A percentile compares a stretch with the other conserved stretches of the same genome.
These are phyloP conservation scores for Noctuana brunneofusca DNA, from an alignment of 2,888 invertebrate species.

Conservation along the genomic window DNA sequence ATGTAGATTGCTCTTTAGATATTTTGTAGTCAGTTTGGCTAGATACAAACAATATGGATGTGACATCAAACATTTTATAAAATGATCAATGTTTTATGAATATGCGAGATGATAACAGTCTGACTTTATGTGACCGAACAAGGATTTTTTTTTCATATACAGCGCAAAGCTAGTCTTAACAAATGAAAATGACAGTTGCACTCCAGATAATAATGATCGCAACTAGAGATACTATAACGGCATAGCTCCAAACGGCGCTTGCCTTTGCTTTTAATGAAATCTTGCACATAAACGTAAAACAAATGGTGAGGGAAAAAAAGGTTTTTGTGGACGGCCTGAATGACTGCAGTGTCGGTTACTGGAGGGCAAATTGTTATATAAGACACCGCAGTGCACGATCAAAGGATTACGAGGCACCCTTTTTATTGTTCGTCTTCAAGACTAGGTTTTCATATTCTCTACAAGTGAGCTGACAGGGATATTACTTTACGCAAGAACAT, in stretches of 20 bases:
- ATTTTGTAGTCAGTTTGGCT: constrained; percentile 4
- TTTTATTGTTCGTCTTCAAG: constrained; percentile 38
- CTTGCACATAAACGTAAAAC: constrained; percentile 31
- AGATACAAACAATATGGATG: not conserved
- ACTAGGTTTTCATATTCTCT: constrained; percentile 2
- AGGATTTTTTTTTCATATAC: too few relatives aligned
- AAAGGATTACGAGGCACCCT: constrained; percentile 45
- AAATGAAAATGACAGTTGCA: too few relatives aligned
- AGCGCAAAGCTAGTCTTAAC: too few relatives aligned
- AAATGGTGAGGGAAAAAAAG: constrained; percentile 34
- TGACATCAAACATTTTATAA: not conserved
- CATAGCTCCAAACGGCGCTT: not conserved
- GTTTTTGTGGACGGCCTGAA: constrained; percentile 37
- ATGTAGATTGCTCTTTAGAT: constrained; percentile 36
- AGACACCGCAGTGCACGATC: constrained; percentile 43
- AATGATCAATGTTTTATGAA: not conserved
- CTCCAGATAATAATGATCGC: too few relatives aligned
- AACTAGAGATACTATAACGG: not conserved
- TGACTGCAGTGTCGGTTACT: constrained; percentile 38
- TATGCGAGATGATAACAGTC: not conserved
- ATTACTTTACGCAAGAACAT: constrained; percentile 8
- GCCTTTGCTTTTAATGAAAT: constrained; percentile 11
- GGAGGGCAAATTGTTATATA: constrained; percentile 44
- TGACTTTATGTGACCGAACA: not conserved
- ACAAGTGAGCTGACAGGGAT: constrained; percentile 1